Base-by-base conservation (phyloP, 2,797 vertebrate species). In the Karalla daura region DNA sequence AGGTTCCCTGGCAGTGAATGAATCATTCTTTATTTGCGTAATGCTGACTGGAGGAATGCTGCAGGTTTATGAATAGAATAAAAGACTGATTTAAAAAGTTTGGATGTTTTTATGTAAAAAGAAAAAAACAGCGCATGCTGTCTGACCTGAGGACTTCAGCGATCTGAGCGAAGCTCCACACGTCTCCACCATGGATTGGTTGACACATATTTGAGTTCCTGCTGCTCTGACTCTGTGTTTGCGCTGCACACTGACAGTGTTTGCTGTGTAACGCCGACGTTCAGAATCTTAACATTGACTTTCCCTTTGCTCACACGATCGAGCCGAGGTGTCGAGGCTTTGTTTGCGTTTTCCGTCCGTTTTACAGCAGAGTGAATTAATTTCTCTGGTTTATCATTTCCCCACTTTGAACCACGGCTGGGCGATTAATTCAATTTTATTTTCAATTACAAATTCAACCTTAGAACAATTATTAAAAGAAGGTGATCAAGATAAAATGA, bases 1-100 rank as follows among this genome's bases (percentile, higher is more conserved):
- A 75, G 45, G 24, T 18, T 70, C 43, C 28, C 14, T 25, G 27
- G 25, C 24, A 68, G 64, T 43, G 36, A 75, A 52, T 71, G 41
- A 64, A 58, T 75, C 58, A 46, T 53, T 66, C 14, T 62, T 13
- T 45, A 18, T 74, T 56, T 44, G 33, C 1, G 7, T 11, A 17
- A 13, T 6, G 1, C 9, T 1, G 8, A 39, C 24, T 50, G 4
- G 44, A 39, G 46, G 39, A 62, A 24, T 2, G 5, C 25, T 50
- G 12, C 25, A 13, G 18, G 27, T 53, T 53, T 54, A 60, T 67
- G 11, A 60, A 18, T 27, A 41, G 18, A 20, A 30, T 7, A 3
- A 5, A 11, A 15, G 2, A 10, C 1, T 24, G 37, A 30, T 50
- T 36, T 2, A 7, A 15, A 50, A 20, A 43, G n/a, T 17, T 4